Base-by-base conservation (phyloP, 1,140 invertebrate genomes). In the Zeugodacus cucurbitae region DNA sequence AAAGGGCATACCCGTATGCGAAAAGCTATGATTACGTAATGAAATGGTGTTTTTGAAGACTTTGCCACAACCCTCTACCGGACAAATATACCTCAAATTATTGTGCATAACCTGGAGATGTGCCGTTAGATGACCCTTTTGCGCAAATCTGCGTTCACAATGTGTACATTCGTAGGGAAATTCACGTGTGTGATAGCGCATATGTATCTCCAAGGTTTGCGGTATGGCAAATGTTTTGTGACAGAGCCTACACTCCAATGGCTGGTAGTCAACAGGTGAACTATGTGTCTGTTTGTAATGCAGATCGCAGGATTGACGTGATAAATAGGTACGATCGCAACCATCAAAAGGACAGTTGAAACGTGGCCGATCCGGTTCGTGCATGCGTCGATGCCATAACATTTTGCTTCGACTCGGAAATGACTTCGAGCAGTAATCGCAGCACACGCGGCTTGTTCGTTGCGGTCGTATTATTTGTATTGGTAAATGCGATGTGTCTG, bases 201-300 rank as follows among this genome's bases (percentile, higher is more conserved):
- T 95, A 90, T 96, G 95, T 1, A 95, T 93, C 0, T 94, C 94
- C 89, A 96, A 91, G 89, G 95, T 95, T 14, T 94, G 94, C 44
- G 93, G 93, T 8, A 94, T 92, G 7, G 93, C 92, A 82, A 94
- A 95, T 41, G 93, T 90, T 86, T 94, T 94, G 29, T 93, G 92
- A 87, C 94, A 95, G 0, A 94, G 91, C 7, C 92, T 90, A 88
- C 94, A 95, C 17, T 58, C 22, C 58, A 34, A 74, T 74, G 78
- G 78, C 10, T 67, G 57, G 34, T 32, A 48, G 6, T 44, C 85
- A 37, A 41, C 67, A 20, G 32, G 67, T 37, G 67, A 74, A 14
- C 67, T 41, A 57, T 91, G 91, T 26, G 89, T 89, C 20, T 89
- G 85, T 3, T 89, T 88, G 20, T 89, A 87, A 26, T 91, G 91